Base-by-base conservation (phyloP, 2,888 invertebrate species). In the Metallyticus violacea region DNA sequence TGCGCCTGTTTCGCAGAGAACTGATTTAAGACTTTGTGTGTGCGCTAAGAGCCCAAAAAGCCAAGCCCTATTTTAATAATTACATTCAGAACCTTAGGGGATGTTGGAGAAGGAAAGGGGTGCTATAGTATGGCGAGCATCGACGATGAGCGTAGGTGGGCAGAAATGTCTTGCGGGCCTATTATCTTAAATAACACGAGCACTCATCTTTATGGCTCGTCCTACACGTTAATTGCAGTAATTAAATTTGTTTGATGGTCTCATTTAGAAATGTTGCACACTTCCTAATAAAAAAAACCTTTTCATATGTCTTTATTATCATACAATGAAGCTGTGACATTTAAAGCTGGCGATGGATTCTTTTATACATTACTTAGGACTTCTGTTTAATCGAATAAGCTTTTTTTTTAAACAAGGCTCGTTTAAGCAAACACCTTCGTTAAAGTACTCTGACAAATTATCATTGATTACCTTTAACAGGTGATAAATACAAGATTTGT, bases 211-310 rank as follows among this genome's bases (percentile, higher is more conserved):
- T 81, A n/a, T 81, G 81, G 40, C 27, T 80, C 9, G 28, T 80
- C 27, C 79, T 80, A n/a, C 29, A 81, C 30, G 30, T 81, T 81
- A 30, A 81, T 81, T 81, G 40, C 81, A 30, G 81, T 81, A 81
- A 81, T 81, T 81, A 81, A 81, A 9, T 25, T 25, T 30, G 26
- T 29, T 81, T 81, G 81, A 81, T 81, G 81, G 40, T 81, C 25
- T 30, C 26, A 25, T 25, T 81, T 81, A 81, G 30, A 81, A 81
- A 81, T 81, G 81, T 30, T 81, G 78, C 40, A 62, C 40, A 62
- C 9, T 22, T 62, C 22, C 40, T 22, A n/a, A n/a, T 62, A 62
- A 62, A 15, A 62, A 62, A 62, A 62, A 62, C 40, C 22, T 62
- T 3, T 22, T 62, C 40, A 62, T 62, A 62, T 15, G 22, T 62